Conservation (phyloP, 2,797 vertebrate genomes). For the Clamator glandarius region DNA sequence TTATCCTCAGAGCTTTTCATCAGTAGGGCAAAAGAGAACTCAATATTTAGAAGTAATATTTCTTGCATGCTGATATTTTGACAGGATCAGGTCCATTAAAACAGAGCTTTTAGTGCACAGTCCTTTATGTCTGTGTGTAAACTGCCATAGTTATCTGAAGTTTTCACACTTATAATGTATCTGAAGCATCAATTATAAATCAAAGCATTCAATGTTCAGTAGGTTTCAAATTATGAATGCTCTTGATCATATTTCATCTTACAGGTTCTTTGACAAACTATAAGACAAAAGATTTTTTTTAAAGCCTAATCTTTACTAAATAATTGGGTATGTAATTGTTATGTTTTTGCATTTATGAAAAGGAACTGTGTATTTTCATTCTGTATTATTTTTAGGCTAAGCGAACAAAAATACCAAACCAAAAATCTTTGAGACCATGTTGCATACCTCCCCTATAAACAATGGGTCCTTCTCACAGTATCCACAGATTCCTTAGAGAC, state of each 20-base stretch:
- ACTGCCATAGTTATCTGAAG: conserved; percentile 63
- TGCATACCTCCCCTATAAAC: background rate
- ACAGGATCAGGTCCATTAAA: conserved; percentile 69
- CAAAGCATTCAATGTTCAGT: conserved; percentile 66
- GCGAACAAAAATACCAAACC: background rate
- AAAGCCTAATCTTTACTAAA: conserved; percentile 70
- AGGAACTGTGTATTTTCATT: conserved; percentile 8
- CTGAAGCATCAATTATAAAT: conserved; percentile 76
- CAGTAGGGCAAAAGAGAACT: background rate
- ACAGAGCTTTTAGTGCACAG: conserved; percentile 63
- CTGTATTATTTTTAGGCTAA: conserved; percentile 7
- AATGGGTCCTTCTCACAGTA: background rate
- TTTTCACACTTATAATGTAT: conserved; percentile 62
- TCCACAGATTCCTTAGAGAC: background rate
- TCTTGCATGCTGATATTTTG: conserved; percentile 47
- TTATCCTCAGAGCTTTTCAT: conserved; percentile 53
- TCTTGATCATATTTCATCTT: conserved; percentile 75
- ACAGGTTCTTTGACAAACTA: conserved; percentile 68
- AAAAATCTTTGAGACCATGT: background rate
- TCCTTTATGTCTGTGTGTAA: conserved; percentile 63
- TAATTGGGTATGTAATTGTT: conserved; percentile 75
- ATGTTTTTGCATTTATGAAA: conserved; percentile 62
- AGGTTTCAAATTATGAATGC: conserved; percentile 62
- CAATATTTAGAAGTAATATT: conserved; percentile 20
- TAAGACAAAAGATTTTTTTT: conserved; percentile 68